A percentile compares a stretch with the other conserved stretches of the same genome.
These are phyloP conservation scores for Melopsittacus undulatus DNA, from an alignment of 2,797 vertebrate genomes.

Conservation along the genomic window DNA sequence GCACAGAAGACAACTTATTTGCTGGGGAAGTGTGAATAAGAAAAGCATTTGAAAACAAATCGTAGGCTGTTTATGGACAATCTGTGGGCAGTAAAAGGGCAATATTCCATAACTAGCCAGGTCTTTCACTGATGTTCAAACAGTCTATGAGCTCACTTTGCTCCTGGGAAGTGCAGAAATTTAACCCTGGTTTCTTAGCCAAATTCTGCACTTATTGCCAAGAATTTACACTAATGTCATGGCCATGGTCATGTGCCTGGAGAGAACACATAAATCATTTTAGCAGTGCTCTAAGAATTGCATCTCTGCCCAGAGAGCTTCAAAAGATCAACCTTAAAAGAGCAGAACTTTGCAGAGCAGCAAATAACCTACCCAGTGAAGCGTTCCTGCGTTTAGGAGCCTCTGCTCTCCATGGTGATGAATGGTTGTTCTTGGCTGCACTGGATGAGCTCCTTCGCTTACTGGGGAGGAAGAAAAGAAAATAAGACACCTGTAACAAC, in stretches of 20 bases:
- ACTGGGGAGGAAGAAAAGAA: constrained; percentile 13
- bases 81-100: constrained; percentile 8
- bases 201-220: constrained; percentile 15
- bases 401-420: constrained; percentile 46
- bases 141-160: neutral
- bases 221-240: neutral
- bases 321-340: constrained; percentile 23
- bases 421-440: constrained; percentile 39
- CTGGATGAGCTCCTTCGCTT: constrained; percentile 50
- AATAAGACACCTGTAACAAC: neutral
- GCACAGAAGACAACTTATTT: neutral
- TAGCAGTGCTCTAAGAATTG: neutral
- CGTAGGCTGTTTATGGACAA: neutral
- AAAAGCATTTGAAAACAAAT: neutral
- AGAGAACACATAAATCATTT: neutral
- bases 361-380: constrained; percentile 63
- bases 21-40: neutral
- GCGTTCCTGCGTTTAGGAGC: constrained; percentile 39
- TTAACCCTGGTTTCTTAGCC: neutral
- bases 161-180: neutral
- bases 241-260: neutral
- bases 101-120: constrained; percentile 18
- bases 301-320: constrained; percentile 15
- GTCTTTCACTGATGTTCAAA: constrained; percentile 19
- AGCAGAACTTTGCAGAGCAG: neutral